These are phyloP conservation scores for Odiellus spinosus DNA, from an alignment of 2,888 invertebrate genomes.

Conservation along the genomic window DNA sequence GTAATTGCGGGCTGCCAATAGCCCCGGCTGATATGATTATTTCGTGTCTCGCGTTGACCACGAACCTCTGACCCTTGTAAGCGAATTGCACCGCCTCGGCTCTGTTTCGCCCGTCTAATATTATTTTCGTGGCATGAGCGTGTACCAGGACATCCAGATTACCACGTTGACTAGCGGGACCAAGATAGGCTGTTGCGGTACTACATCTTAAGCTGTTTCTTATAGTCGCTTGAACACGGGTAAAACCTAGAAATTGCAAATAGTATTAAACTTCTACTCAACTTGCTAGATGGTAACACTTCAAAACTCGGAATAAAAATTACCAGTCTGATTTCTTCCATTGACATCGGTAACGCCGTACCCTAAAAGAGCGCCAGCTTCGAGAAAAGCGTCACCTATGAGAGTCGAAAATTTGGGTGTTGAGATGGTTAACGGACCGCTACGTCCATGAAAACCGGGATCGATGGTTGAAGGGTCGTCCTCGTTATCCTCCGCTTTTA, in stretches of 20 bases:
- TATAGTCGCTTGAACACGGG: conserved; percentile 75
- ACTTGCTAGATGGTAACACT: no score
- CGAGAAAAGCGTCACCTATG: conserved; percentile 12
- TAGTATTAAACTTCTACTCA: no score
- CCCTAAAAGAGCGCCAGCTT: conserved; percentile 12
- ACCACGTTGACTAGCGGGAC: conserved; percentile 56
- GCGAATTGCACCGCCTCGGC: conserved; percentile 69
- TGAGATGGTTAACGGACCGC: conserved; percentile 12
- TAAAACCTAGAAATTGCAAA: conserved; percentile 41
- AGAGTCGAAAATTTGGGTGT: conserved; percentile 10
- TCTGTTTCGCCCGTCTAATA: conserved; percentile 39
- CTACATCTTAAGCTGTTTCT: conserved; percentile 73
- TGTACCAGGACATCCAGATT: conserved; percentile 71
- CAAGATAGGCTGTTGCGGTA: conserved; percentile 67
- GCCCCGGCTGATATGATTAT: conserved; percentile 79
- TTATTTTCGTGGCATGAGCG: conserved; percentile 54
- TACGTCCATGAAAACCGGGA: conserved; percentile 12
- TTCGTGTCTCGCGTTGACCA: conserved; percentile 61
- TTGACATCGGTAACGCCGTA: conserved; percentile 15
- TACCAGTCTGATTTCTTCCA: conserved; percentile 18
- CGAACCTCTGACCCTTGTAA: conserved; percentile 49
- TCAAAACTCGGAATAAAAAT: no score
- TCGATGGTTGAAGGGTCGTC: conserved; percentile 5
- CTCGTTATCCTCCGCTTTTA: conserved; percentile 21
- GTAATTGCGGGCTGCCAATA: conserved; percentile 76